These are phyloP conservation scores for Micrasema minimum DNA, from an alignment of 1,140 invertebrate species.

Conservation along the genomic window DNA sequence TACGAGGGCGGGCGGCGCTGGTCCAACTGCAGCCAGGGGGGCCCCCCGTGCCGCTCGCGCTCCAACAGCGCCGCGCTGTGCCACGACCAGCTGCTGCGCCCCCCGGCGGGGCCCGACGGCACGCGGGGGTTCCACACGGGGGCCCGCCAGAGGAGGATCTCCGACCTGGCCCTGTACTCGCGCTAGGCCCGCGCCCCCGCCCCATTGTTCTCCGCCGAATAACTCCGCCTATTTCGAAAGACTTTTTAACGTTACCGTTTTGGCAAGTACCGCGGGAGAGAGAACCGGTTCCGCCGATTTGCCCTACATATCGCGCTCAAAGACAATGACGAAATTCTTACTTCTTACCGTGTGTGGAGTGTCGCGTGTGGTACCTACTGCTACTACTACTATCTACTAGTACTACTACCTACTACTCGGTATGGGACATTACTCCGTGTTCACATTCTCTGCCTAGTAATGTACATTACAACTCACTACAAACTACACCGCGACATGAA, in stretches of 20 bases:
- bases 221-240: too few relatives aligned
- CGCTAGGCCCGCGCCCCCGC: too few relatives aligned
- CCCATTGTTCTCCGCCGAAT: too few relatives aligned
- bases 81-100: slow-evolving; percentile 77
- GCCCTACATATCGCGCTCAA: slow-evolving; percentile 17
- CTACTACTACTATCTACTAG: background rate
- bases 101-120: slow-evolving; percentile 86
- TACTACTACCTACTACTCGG: background rate
- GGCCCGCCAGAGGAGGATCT: slow-evolving; percentile 64
- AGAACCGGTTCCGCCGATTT: slow-evolving; percentile 20
- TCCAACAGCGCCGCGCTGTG: slow-evolving; percentile 68
- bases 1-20: slow-evolving; percentile 66
- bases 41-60: slow-evolving; percentile 61
- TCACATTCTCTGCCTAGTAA: background rate
- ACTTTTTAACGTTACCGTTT: background rate
- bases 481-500: background rate
- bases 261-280: too few relatives aligned
- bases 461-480: background rate
- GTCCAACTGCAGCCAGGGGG: slow-evolving; percentile 66
- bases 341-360: background rate
- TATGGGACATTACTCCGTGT: background rate
- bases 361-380: background rate
- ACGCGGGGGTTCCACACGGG: slow-evolving; percentile 79
- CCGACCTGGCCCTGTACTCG: slow-evolving; percentile 66
- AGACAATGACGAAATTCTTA: slow-evolving; percentile 26